phyloP scores from a whole-genome alignment of 2,888 invertebrate species.

The Coecobrya sp. region DNA sequence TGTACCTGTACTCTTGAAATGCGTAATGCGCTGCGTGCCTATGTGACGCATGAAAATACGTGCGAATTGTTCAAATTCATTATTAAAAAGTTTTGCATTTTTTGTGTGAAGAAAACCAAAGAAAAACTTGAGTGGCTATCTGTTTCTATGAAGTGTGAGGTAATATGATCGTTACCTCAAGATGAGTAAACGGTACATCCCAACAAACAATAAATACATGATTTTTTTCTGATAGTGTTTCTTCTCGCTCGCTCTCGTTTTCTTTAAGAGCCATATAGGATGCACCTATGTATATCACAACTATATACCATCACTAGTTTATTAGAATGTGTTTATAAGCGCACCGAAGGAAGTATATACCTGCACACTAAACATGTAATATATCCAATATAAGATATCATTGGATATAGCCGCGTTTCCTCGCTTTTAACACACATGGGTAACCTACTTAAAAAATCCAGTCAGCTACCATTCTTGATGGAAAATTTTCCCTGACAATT shows the following conservation, averaged over 20 bases:
- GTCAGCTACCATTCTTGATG: conserved; percentile 57
- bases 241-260: not conserved
- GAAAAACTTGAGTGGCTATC: not conserved
- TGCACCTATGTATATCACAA: not conserved
- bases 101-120: not conserved
- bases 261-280: not conserved
- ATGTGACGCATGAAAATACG: not conserved
- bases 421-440: conserved; percentile 40
- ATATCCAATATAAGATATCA: too few relatives aligned
- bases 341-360: too few relatives aligned
- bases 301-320: not conserved
- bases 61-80: conserved; percentile 14
- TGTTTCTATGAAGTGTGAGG: not conserved
- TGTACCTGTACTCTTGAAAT: not conserved
- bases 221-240: not conserved
- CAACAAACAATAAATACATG: not conserved
- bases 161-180: not conserved
- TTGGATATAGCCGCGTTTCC: too few relatives aligned
- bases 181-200: not conserved
- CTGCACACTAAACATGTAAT: too few relatives aligned
- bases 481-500: conserved; percentile 58
- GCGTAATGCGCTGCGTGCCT: not conserved
- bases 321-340: not conserved
- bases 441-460: conserved; percentile 70
- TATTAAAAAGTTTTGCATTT: conserved; percentile 13